Evolutionary conservation across 2,113 vertebrate genomes (phyloP).

Genomic region (Tympanuchus pallidicinctus): DNA sequence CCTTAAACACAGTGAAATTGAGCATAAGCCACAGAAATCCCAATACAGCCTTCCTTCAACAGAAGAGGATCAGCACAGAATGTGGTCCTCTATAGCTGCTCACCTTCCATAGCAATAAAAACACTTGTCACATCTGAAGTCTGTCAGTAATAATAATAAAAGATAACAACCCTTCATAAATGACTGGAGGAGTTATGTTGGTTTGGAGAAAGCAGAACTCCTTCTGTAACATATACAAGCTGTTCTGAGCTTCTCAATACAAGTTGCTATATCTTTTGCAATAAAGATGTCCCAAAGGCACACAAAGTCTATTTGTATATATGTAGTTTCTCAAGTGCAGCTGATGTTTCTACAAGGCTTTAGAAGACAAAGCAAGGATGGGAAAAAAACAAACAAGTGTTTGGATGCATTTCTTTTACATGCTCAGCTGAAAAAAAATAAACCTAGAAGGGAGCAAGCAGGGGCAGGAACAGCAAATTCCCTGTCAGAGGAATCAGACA

Average conservation of each 20-base stretch:
- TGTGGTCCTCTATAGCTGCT: neutral
- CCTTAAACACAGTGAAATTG: neutral
- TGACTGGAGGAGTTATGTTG: neutral
- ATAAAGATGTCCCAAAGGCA: constrained; percentile 60
- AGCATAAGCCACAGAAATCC: neutral
- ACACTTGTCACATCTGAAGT: neutral
- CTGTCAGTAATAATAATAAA: neutral
- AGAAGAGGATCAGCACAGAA: neutral
- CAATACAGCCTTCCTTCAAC: neutral
- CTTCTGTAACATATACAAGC: constrained; percentile 22
- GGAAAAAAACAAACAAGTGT: neutral
- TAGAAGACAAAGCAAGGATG: neutral
- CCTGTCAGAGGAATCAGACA: neutral
- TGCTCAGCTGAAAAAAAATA: neutral
- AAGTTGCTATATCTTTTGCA: constrained; percentile 49
- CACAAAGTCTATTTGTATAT: neutral
- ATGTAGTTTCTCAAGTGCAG: neutral
- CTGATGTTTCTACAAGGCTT: neutral
- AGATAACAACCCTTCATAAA: neutral
- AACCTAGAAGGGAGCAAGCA: neutral
- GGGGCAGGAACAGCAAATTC: neutral
- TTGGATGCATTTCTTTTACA: neutral
- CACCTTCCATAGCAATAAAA: neutral
- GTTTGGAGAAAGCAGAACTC: constrained; percentile 24
- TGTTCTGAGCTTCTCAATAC: constrained; percentile 30